These are phyloP conservation scores for Erythrocercus mccallii DNA, from an alignment of 2,113 vertebrate genomes.

Conservation along the genomic window DNA sequence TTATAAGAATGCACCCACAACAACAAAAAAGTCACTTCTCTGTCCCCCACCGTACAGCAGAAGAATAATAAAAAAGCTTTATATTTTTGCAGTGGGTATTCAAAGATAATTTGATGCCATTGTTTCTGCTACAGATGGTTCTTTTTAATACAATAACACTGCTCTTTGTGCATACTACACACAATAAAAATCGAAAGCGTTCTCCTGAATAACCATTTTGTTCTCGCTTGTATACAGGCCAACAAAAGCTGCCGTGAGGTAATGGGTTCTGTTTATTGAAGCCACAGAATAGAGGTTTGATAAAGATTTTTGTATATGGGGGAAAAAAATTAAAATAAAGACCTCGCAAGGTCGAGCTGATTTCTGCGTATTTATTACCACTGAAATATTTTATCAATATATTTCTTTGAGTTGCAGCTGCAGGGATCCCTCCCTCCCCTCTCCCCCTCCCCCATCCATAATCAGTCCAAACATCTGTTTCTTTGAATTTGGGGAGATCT, in stretches of 20 bases:
- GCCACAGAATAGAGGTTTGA: conserved; percentile 97
- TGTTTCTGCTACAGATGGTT: conserved; percentile 99
- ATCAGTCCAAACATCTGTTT: conserved; percentile 75
- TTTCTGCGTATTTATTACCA: conserved; percentile 72
- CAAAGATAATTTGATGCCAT: conserved; percentile 99
- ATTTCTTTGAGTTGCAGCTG: conserved; percentile 74
- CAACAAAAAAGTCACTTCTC: conserved; percentile 99
- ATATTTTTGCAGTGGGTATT: conserved; percentile 99
- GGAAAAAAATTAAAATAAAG: conserved; percentile 74
- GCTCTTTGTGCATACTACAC: conserved; percentile 98
- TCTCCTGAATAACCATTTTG: conserved; percentile 99
- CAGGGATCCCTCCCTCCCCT: conserved; percentile 31
- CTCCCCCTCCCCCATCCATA: conserved; percentile 25
- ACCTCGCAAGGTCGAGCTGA: conserved; percentile 87
- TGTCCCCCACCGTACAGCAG: conserved; percentile 92
- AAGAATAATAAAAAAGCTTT: conserved; percentile 95
- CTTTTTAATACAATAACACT: conserved; percentile 99
- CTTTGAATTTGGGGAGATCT: conserved; percentile 58
- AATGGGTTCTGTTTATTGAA: conserved; percentile 99
- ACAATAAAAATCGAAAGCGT: conserved; percentile 99
- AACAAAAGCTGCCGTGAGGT: conserved; percentile 99
- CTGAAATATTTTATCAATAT: conserved; percentile 74
- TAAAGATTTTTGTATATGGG: conserved; percentile 91
- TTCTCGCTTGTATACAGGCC: conserved; percentile 98
- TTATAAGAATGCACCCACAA: conserved; percentile 97